Evolutionary conservation across 1,140 invertebrate species (phyloP), one percentile per base, ranked within the genome.

Genomic region (Triops longicaudatus): DNA sequence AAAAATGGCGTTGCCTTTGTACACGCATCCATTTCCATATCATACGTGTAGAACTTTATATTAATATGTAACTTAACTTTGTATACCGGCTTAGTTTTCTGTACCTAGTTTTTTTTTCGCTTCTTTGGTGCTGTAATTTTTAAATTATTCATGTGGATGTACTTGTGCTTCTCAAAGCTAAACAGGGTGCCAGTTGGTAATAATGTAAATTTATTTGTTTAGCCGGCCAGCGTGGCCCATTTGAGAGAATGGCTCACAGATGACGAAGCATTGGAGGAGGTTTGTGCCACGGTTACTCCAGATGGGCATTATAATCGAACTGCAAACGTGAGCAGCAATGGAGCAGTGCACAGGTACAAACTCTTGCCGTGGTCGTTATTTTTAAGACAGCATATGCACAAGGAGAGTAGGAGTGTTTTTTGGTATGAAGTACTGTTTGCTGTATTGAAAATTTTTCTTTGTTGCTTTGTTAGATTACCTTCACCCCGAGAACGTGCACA

Each of bases 241-340:
- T 86, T 94, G 72, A 87, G 92, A 77, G 88, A 91, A 86, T 94
- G 93, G 92, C 93, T 80, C 91, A 42, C 93, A 91, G 41, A 88
- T 87, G 78, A 81, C 77, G 92, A 95, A 83, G 92, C 92, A 14
- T 83, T 94, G 42, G 92, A 92, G 76, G 92, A 93, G 81, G 87
- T 93, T 72, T 87, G 90, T 77, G 88, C 89, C 79, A 83, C 84
- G 76, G 85, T 87, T 78, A 79, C 84, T 17, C 82, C 81, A 71
- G 82, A 84, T 83, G 80, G 83, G 85, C 78, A 82, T 85, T 5
- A 85, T 85, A 22, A 80, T 85, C 78, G 81, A 27, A 76, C 78
- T 86, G 85, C 37, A 12, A 41, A 37, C 41, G 76, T 41, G 7
- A 76, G 43, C 14, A 41, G 78, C 17, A 82, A 82, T 42, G 80